These are phyloP conservation scores for Cranoglanis bouderius DNA, from an alignment of 2,113 vertebrate genomes.

Conservation along the genomic window DNA sequence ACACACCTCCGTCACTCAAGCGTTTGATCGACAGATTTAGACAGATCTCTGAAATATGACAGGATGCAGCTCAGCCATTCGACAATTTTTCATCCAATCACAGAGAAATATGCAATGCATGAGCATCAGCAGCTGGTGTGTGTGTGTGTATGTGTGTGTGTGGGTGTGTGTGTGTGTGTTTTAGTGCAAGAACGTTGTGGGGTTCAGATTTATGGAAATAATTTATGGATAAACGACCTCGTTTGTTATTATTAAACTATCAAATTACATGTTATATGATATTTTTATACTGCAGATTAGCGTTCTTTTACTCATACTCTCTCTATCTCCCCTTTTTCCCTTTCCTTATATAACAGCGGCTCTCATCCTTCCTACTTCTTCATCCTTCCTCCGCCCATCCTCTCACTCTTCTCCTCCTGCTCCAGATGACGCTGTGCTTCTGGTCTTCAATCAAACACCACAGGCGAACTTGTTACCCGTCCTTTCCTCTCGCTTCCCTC, in stretches of 20 bases:
- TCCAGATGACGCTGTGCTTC: neutral
- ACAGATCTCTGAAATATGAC: neutral
- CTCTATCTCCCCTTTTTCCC: neutral
- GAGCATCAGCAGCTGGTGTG: slow-evolving; percentile 2
- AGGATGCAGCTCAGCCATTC: slow-evolving; percentile 13
- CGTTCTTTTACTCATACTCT: neutral
- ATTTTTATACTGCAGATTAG: neutral
- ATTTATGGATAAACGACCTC: too few species aligned
- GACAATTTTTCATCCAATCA: slow-evolving; percentile 18
- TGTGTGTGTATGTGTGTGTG: neutral
- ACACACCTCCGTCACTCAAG: neutral
- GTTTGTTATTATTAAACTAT: neutral
- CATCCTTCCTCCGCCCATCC: too few species aligned
- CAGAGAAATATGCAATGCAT: neutral
- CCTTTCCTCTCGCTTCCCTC: neutral
- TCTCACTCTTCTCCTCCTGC: neutral
- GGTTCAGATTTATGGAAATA: neutral
- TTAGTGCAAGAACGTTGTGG: neutral
- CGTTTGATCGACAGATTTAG: neutral
- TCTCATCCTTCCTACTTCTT: too few species aligned
- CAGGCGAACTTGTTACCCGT: neutral
- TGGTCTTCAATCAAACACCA: slow-evolving; percentile 8
- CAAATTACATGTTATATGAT: neutral
- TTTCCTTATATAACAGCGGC: neutral
- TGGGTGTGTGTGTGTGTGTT: neutral